Conservation (phyloP, 2,888 invertebrate species). For the Parascotia fuliginaria region DNA sequence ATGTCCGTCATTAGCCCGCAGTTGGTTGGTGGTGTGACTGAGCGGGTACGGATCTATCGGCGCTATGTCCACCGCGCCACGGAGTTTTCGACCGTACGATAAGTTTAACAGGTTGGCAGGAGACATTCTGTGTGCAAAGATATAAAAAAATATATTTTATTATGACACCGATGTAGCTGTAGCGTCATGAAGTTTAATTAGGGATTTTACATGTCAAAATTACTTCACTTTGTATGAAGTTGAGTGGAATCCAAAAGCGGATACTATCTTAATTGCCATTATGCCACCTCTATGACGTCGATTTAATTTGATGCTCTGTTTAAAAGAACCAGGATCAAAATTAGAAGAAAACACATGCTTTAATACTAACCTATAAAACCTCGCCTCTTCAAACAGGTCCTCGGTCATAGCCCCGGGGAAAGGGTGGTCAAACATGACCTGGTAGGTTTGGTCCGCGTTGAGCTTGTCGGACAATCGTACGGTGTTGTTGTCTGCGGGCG, state of each 20-base stretch:
- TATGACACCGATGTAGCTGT: no score
- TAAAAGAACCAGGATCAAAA: no score
- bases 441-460: conserved; percentile 87
- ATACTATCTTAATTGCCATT: no score
- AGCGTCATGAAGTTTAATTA: no score
- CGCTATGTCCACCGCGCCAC: conserved; percentile 31
- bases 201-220: no score
- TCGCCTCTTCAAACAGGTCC: conserved; percentile 61
- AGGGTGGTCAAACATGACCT: conserved; percentile 92
- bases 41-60: conserved; percentile 35
- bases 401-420: conserved; percentile 88
- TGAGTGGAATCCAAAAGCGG: no score
- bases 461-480: conserved; percentile 81
- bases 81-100: conserved; percentile 75
- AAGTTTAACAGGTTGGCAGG: conserved; percentile 72
- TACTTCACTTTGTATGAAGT: no score
- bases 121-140: conserved; percentile 67
- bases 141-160: background rate
- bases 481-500: conserved; percentile 65
- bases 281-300: no score
- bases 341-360: background rate
- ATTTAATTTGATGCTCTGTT: no score
- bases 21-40: conserved; percentile 39
- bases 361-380: conserved; percentile 66
- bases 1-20: conserved; percentile 66